Percentiles rank a stretch among this genome's conserved stretches.
Evolutionary conservation across 2,797 vertebrate species (phyloP).

Genomic region (Falco cherrug): DNA sequence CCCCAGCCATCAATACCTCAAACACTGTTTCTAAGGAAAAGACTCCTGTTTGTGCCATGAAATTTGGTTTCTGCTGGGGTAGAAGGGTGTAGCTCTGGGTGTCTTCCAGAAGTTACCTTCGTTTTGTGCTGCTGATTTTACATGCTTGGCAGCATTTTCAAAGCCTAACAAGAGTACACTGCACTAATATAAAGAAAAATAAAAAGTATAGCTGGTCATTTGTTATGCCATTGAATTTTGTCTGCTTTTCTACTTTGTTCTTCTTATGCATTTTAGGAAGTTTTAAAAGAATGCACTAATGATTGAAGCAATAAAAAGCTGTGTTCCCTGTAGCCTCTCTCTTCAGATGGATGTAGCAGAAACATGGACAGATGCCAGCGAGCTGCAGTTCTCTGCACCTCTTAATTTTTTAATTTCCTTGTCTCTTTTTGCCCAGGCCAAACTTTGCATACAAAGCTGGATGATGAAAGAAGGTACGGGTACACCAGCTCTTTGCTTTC

Average conservation of each 20-base stretch:
- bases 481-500: background rate
- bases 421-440: background rate
- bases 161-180: background rate
- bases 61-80: background rate
- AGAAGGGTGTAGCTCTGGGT: background rate
- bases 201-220: background rate
- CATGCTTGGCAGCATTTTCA: background rate
- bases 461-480: background rate
- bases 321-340: background rate
- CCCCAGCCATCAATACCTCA: background rate
- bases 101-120: background rate
- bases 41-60: background rate
- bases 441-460: background rate
- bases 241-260: background rate
- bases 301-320: background rate
- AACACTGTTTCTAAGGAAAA: background rate
- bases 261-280: background rate
- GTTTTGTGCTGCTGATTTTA: background rate
- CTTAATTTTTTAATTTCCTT: background rate
- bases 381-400: background rate
- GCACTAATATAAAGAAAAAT: background rate
- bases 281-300: background rate
- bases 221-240: background rate
- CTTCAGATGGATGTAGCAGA: background rate
- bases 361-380: rapidly evolving